Evolutionary conservation across 2,797 vertebrate species (phyloP), one percentile per base, ranked within the genome.

Genomic region (Ctenopoma multispine): DNA sequence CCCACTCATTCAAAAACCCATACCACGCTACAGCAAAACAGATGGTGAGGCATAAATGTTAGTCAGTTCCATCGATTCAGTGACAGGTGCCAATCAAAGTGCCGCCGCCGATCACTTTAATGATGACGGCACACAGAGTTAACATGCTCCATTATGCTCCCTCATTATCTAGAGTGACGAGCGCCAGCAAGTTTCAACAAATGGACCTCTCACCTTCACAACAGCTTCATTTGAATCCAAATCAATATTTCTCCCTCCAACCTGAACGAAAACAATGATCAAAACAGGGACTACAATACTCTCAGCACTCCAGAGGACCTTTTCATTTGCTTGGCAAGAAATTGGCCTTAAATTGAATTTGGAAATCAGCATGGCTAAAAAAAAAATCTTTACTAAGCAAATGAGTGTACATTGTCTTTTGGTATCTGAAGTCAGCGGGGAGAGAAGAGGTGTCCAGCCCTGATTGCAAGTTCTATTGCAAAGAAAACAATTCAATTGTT

Each of bases 401-500:
- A 61, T 90, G 84, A 89, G 70, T 27, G 75, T 88, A 81, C 81
- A 82, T 85, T 89, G 80, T 93, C 80, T 91, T 84, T 56, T 78
- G 79, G 75, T 84, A 83, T 86, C 79, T 90, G 81, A 93, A 93
- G 89, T 91, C 92, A 91, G 88, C 79, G 80, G 92, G 86, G 73
- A 87, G 82, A 81, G 90, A 64, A 87, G 86, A 79, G 77, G 70
- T 79, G 83, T 92, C 84, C 91, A 86, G 86, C 81, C 50, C 88
- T 93, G 87, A 92, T 91, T 91, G 87, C 78, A 79, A 87, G 81
- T 79, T 77, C 66, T 80, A 61, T 70, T 84, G 81, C 92, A 89
- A 90, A 80, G 80, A 90, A 87, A 90, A 90, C 93, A 94, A 90
- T 92, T 93, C 75, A 81, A 86, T 90, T 64, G 83, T 79, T 68